phyloP scores from a whole-genome alignment of 2,888 invertebrate species.

The Tupiocoris notatus region DNA sequence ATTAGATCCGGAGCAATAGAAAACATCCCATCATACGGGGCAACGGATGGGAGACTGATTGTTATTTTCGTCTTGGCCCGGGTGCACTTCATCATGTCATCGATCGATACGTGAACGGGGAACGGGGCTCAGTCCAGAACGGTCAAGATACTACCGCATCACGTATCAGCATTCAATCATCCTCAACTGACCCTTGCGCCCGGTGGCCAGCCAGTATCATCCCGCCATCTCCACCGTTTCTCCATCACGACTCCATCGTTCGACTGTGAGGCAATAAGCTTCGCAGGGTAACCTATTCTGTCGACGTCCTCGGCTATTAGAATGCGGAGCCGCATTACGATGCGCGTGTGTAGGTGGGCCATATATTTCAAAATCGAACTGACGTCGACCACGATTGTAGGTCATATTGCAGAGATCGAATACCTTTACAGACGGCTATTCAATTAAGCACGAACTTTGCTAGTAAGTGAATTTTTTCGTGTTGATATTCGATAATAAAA shows the following conservation, averaged over 20 bases:
- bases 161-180: not conserved
- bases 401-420: too few species aligned
- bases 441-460: too few species aligned
- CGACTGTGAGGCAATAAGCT: not conserved
- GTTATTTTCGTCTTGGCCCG: not conserved
- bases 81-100: not conserved
- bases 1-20: too few species aligned
- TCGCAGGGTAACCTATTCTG: not conserved
- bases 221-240: not conserved
- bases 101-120: not conserved
- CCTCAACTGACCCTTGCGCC: not conserved
- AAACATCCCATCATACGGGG: too few species aligned
- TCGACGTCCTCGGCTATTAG: not conserved
- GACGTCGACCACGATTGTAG: too few species aligned
- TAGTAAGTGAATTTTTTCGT: too few species aligned
- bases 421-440: too few species aligned
- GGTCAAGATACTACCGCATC: not conserved
- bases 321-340: not conserved
- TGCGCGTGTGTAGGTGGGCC: not conserved
- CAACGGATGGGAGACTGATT: too few species aligned
- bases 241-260: not conserved
- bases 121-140: not conserved
- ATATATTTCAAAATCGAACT: not conserved
- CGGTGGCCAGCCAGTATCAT: not conserved
- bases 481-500: too few species aligned